Base-by-base conservation (phyloP, 2,888 invertebrate genomes). In the Macaria liturata region DNA sequence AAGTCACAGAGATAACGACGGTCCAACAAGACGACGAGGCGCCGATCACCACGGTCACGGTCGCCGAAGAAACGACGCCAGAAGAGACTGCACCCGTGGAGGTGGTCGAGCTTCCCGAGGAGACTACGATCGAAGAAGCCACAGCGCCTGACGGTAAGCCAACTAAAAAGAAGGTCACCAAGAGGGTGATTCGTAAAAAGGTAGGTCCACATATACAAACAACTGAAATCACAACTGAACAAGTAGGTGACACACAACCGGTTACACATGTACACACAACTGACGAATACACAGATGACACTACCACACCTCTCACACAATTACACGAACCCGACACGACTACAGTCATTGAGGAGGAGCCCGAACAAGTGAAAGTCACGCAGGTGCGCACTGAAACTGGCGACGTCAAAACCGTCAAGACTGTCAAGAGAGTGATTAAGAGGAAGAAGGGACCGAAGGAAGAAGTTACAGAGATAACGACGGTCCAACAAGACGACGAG, bases 1-100 rank as follows among this genome's bases (percentile, higher is more conserved):
- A 61, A 77, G 76, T 87, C 37, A 89, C 92, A 3, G 86, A 86
- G 72, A 86, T 86, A 30, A 77, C 84, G 4, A 92, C 91, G n/a
- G 76, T 86, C 62, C 80, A 63, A 71, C 87, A 78, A 69, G 76
- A 88, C 72, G 88, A 86, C 58, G 79, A 87, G 62, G 62, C 69
- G 44, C 78, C 78, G 2, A 71, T 75, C 61, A 79, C 78, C 0
- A 78, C 78, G 3, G 76, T 81, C 5, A 70, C 62, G 54, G 56
- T 68, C 0, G 55, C 55, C 0, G 66, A 68, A 60, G 57, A 68
- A 53, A 54, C 68, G 39, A 75, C 65, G 37, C 68, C 79, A 34
- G 72, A 79, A 66, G 66, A 74, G 7, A 45, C 44, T 6, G 51
- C 49, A 31, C 40, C 70, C 0, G 69, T 74, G 3, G 79, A 83